Percentiles rank a stretch among this genome's conserved stretches.
Evolutionary conservation across 2,888 invertebrate genomes (phyloP).

Genomic region (Drosophila vallismaia): DNA sequence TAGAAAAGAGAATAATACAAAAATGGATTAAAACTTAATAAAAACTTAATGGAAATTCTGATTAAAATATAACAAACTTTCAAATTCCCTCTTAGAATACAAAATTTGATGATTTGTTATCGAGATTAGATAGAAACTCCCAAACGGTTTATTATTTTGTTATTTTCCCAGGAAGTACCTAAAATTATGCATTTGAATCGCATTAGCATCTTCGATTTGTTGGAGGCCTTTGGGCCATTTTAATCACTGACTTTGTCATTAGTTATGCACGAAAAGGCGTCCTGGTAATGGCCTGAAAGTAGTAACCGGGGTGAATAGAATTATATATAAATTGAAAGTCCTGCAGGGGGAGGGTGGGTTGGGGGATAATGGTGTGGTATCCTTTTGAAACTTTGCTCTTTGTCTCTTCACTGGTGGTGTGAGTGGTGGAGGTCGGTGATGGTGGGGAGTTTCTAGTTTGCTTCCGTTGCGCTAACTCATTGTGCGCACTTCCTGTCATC

Average conservation of each 20-base stretch:
- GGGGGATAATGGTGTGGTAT: slow-evolving; percentile 1
- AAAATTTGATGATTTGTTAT: background rate
- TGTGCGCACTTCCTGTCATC: slow-evolving; percentile 73
- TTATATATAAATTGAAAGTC: slow-evolving; percentile 55
- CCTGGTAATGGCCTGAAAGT: slow-evolving; percentile 14
- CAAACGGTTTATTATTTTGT: background rate
- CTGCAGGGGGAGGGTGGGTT: background rate
- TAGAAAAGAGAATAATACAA: too few species aligned
- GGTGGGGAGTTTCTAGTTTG: slow-evolving; percentile 47
- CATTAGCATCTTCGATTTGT: slow-evolving; percentile 22
- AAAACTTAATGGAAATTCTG: too few species aligned
- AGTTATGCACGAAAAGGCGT: slow-evolving; percentile 55
- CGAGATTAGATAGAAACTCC: background rate
- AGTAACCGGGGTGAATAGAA: slow-evolving; percentile 6
- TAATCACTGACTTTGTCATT: slow-evolving; percentile 60
- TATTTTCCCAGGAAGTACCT: background rate
- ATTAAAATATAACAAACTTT: too few species aligned
- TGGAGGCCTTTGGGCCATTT: slow-evolving; percentile 42
- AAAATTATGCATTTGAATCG: slow-evolving; percentile 3
- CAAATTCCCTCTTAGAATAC: background rate
- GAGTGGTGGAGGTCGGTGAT: too few species aligned
- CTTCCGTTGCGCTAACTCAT: slow-evolving; percentile 72
- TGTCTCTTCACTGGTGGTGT: slow-evolving; percentile 10
- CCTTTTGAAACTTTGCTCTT: slow-evolving; percentile 40
- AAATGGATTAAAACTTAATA: too few species aligned